Evolutionary conservation across 2,888 invertebrate genomes (phyloP), one percentile per base, ranked within the genome.

Genomic region (Orthosia incerta): DNA sequence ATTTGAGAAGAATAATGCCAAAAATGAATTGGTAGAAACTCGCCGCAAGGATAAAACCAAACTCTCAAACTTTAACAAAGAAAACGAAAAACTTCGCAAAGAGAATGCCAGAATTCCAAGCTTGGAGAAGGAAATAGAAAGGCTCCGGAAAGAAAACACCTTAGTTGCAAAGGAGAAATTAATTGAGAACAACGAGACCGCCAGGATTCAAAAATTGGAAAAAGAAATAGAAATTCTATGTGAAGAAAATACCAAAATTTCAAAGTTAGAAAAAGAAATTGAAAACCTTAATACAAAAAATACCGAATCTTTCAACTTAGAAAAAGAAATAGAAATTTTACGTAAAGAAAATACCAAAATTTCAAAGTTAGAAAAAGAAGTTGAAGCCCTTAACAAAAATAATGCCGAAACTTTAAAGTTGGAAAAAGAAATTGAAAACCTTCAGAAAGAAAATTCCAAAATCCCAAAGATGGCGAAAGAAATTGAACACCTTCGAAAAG

Each of bases 211-310:
- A 48, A 39, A 56, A n/a, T 61, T 74, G 18, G 76, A 77, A 70
- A 90, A 88, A 79, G 89, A 92, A 86, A 89, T 89, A 76, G 82
- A 89, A 23, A 57, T 9, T 55, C 73, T 92, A 20, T 74, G 84
- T 46, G 88, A 86, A 46, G 62, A 73, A 23, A 73, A 73, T 61
- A 23, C 12, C 18, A 63, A 20, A 74, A 64, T 80, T 9, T 13
- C 46, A 23, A 48, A 50, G 2, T 46, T 78, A 53, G 45, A 39
- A 62, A 89, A 88, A 76, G 89, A 92, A 86, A 89, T 89, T 74
- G 79, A 89, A 18, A 55, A 12, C 55, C 74, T 92, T 23, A 74
- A 83, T 16, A 88, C 86, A 20, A 20, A 78, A 63, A 74, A 76
- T 48, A 4, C 15, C 18, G 59, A 59, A 63, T 63, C 76, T 9